Evolutionary conservation across 2,113 vertebrate genomes (phyloP), one percentile per base, ranked within the genome.

Genomic region (Pseudorasbora parva): DNA sequence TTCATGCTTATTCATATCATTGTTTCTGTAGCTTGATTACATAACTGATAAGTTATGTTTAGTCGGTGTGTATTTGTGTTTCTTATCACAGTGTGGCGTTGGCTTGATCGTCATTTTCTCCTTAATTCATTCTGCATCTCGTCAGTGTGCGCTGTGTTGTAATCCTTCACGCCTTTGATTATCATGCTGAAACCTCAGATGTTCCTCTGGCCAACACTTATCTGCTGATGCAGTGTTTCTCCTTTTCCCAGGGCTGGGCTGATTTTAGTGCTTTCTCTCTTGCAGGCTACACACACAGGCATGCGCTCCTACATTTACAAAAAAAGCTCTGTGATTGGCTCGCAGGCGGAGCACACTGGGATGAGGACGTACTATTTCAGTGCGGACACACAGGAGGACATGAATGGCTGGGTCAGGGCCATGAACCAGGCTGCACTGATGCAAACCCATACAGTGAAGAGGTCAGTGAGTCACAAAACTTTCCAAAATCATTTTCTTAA

Each of bases 351-450:
- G 90, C 96, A 97, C 91, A 92, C 94, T 0, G 97, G 97, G 82
- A 98, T 98, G 97, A 87, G 97, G 88, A 98, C 97, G 0, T 99
- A 99, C 88, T 98, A 95, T 94, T 98, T 99, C 94, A 98, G 97
- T 56, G 96, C 97, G 0, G 97, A 99, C 88, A 98, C 97, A 10
- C 96, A 94, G 60, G 97, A 99, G 89, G 97, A 99, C 84, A 97
- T 98, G 97, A 98, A 93, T 23, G 92, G 93, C 56, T 99, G 97
- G 97, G 92, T 98, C 89, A 91, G 89, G 78, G 96, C 96, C 82
- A 98, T 98, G 97, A 98, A 97, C 87, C 96, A 97, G 90, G 96
- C 97, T 2, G 93, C 97, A 0, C 91, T 95, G 89, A 96, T 98
- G 95, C 95, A 97, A 86, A 95, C 92, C 81, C 92, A 89, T 21